Evolutionary conservation across 2,113 vertebrate genomes (phyloP), one percentile per base, ranked within the genome.

Genomic region (Illadopsis cleaveri): DNA sequence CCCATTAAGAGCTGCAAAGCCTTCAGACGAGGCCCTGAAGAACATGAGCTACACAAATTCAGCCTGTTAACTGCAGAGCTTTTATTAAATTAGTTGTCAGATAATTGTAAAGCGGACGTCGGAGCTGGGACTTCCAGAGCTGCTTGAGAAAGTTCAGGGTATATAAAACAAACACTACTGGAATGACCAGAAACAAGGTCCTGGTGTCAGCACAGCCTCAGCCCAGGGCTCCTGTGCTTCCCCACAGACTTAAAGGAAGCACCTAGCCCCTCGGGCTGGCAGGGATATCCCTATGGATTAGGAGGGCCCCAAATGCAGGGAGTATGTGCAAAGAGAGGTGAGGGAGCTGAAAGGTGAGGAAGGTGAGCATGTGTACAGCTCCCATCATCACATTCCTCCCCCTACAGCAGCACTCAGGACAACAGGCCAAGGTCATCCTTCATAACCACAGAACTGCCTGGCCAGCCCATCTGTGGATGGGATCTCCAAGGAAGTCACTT

Each of bases 261-360:
- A 3, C 54, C 54, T 47, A 35, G 56, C 58, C n/a, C 48, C 76
- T 57, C 2, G 3, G 5, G 21, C 27, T 9, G 51, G 35, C 54
- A 70, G 50, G 58, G 20, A 15, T 20, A 7, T 1, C 58, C 14
- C 1, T 18, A 6, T 0, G 0, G 3, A 10, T 37, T 7, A 25
- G 31, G 0, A 65, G 64, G 11, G 40, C 40, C 48, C n/a, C 12
- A 2, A 80, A 69, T 1, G 8, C 69, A 53, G n/a, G 3, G 10
- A 64, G 35, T 0, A 12, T 5, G 20, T 10, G 12, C 24, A 38
- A 19, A 57, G 37, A 54, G 56, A 60, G 22, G 25, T 9, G 33
- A 11, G 38, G 31, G 24, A 0, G 11, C 38, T 50, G 50, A 62
- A 78, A 91, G 38, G 31, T 2, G 2, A 27, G 51, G 20, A 65